These are phyloP conservation scores for Hydrotaea cyrtoneurina DNA, from an alignment of 2,888 invertebrate species.

Conservation along the genomic window DNA sequence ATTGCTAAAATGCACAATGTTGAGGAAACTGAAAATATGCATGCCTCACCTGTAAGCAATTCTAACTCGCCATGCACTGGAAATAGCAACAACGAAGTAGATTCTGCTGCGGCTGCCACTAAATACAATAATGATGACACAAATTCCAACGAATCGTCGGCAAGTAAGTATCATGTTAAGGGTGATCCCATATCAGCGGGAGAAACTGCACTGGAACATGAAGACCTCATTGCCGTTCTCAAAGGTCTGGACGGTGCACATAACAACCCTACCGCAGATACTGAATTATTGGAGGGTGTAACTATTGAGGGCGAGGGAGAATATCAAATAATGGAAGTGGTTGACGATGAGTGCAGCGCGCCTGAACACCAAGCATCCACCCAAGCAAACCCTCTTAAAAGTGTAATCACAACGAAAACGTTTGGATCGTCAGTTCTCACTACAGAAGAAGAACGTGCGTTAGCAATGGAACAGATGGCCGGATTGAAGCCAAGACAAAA, in stretches of 20 bases:
- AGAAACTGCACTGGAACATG: conserved; percentile 72
- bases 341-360: conserved; percentile 71
- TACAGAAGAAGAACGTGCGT: conserved; percentile 76
- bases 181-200: conserved; percentile 41
- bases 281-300: conserved; percentile 73
- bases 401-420: conserved; percentile 31
- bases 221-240: conserved; percentile 81
- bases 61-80: conserved; percentile 24
- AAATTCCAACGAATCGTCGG: background rate
- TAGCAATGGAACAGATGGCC: conserved; percentile 79
- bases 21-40: conserved; percentile 49
- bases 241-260: conserved; percentile 80
- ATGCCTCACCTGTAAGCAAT: background rate
- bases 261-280: conserved; percentile 29
- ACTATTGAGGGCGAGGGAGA: conserved; percentile 79
- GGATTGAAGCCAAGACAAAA: conserved; percentile 68
- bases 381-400: background rate
- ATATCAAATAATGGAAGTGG: conserved; percentile 78
- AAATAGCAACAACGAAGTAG: background rate
- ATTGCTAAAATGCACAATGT: conserved; percentile 77
- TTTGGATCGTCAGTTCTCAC: conserved; percentile 46
- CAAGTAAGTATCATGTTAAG: conserved; percentile 19
- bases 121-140: conserved; percentile 8
- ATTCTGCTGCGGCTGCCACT: background rate
- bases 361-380: conserved; percentile 31